Conservation (phyloP, 2,797 vertebrate genomes). For the Phylloscopus collybita region DNA sequence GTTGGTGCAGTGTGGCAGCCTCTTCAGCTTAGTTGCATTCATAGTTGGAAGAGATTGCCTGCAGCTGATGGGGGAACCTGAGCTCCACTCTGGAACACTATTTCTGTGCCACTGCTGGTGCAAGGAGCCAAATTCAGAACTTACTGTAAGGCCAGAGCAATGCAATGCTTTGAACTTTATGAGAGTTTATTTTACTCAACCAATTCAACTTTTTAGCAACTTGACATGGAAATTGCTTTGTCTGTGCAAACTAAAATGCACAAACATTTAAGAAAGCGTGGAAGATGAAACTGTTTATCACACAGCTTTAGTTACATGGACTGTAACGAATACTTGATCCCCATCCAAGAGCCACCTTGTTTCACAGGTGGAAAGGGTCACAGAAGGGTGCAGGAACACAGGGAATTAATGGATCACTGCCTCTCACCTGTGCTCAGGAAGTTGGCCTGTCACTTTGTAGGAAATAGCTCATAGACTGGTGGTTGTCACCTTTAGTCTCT, state of each 20-base stretch:
- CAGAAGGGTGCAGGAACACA: neutral
- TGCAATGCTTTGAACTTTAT: neutral
- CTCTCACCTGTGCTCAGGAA: neutral
- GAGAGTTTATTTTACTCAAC: neutral
- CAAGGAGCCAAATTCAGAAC: neutral
- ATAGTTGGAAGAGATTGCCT: neutral
- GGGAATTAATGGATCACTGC: neutral
- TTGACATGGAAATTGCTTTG: neutral
- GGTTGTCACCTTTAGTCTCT: neutral
- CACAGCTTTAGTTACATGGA: neutral
- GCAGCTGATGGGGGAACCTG: neutral
- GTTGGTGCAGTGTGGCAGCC: neutral
- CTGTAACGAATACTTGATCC: neutral
- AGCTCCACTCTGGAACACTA: neutral
- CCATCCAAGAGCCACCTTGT: neutral
- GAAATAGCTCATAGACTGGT: neutral
- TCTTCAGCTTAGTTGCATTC: neutral
- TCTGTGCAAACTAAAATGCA: neutral
- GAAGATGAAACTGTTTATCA: neutral
- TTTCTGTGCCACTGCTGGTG: neutral
- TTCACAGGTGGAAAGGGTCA: neutral
- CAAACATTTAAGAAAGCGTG: neutral
- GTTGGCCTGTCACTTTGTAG: neutral
- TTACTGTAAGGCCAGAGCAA: neutral
- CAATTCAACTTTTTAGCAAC: neutral